phyloP scores from a whole-genome alignment of 2,797 vertebrate species.

The Enteromius afrohamiltoni region DNA sequence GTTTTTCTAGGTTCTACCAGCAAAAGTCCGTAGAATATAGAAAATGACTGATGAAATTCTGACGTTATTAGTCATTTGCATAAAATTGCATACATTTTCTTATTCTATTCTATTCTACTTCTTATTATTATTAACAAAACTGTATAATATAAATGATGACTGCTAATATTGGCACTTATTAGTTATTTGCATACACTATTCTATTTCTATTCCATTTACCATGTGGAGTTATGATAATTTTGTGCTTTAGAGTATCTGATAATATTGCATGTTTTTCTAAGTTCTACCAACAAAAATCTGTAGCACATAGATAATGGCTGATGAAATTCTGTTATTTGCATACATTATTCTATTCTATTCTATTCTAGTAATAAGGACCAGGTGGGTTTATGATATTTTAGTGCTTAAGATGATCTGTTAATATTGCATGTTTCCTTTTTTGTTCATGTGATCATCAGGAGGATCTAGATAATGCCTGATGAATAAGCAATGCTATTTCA shows the following conservation, averaged over 20 bases:
- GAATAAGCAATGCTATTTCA: conserved; percentile 47
- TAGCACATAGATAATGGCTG: conserved; percentile 23
- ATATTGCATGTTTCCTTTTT: conserved; percentile 24
- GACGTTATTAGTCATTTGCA: not conserved
- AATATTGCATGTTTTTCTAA: not conserved
- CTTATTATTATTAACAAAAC: too few relatives aligned
- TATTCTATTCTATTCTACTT: not conserved
- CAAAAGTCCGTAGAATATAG: conserved; percentile 4
- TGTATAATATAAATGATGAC: conserved; percentile 31
- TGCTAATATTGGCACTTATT: conserved; percentile 12
- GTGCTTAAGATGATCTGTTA: conserved; percentile 12
- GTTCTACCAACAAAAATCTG: not conserved
- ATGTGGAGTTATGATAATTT: not conserved
- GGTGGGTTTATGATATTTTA: not conserved
- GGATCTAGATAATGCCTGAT: conserved; percentile 44
- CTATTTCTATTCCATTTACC: not conserved
- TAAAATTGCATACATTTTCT: not conserved
- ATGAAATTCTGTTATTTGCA: not conserved
- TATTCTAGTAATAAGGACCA: not conserved
- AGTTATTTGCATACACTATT: not conserved
- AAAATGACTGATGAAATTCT: conserved; percentile 24
- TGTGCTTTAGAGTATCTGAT: not conserved
- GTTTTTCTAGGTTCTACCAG: not conserved
- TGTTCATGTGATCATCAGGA: conserved; percentile 4
- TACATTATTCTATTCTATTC: not conserved